Evolutionary conservation across 2,797 vertebrate species (phyloP).

Genomic region (Poeciliopsis infans): DNA sequence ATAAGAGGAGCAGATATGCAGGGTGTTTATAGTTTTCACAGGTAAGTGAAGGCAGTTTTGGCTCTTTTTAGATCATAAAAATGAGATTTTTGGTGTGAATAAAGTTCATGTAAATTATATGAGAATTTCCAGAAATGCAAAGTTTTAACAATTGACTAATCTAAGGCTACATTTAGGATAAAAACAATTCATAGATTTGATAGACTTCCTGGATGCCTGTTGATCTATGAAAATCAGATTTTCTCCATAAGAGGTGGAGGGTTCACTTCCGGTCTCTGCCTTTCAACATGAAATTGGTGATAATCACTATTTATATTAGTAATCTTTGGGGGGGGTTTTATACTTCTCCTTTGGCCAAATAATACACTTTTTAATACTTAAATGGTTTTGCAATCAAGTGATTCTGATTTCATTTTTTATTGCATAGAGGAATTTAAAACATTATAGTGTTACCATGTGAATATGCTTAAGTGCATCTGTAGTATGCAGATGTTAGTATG

Average conservation of each 20-base stretch:
- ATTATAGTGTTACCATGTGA: no score
- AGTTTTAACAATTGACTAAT: not conserved
- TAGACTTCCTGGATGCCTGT: not conserved
- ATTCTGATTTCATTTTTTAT: not conserved
- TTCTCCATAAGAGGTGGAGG: no score
- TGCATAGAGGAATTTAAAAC: not conserved
- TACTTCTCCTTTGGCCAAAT: not conserved
- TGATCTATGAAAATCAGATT: not conserved
- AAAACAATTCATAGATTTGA: not conserved
- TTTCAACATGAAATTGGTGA: not conserved
- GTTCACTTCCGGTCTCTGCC: not conserved
- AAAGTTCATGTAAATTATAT: not conserved
- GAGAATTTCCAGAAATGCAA: not conserved
- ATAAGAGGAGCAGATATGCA: slow-evolving; percentile 67
- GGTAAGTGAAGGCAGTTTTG: slow-evolving; percentile 64
- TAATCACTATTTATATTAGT: not conserved
- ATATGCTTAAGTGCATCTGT: not conserved
- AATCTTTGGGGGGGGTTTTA: not conserved
- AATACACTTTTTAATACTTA: not conserved
- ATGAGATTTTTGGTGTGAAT: not conserved
- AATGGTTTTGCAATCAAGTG: not conserved
- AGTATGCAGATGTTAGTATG: no score
- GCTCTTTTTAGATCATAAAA: not conserved
- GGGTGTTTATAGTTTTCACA: slow-evolving; percentile 75
- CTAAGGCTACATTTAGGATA: not conserved